Evolutionary conservation across 2,797 vertebrate species (phyloP).

Genomic region (Sebastes cheni): DNA sequence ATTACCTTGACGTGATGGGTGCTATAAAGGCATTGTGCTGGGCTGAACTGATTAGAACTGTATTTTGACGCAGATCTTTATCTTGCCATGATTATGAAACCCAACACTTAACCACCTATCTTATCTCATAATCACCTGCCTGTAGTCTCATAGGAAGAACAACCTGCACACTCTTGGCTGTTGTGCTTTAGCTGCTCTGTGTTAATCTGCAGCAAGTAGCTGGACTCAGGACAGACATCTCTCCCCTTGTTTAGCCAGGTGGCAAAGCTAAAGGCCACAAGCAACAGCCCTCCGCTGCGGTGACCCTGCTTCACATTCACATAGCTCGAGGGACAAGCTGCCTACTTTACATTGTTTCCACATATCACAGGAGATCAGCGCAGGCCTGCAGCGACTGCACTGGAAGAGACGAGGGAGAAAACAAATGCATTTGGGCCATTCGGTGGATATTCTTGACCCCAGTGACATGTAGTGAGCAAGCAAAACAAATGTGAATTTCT

Average conservation of each 20-base stretch:
- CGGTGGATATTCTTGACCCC: not conserved
- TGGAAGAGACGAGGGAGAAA: not conserved
- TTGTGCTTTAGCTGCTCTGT: conserved; percentile 10
- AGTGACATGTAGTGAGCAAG: not conserved
- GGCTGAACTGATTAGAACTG: not conserved
- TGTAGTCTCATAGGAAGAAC: not conserved
- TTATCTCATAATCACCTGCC: not conserved
- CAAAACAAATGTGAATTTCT: not conserved
- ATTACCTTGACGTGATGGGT: no score
- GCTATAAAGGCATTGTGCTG: not conserved
- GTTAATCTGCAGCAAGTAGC: conserved; percentile 27
- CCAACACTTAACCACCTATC: not conserved
- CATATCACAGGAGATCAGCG: conserved; percentile 42
- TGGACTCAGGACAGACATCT: not conserved
- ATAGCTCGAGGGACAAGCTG: conserved; percentile 41
- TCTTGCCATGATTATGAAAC: not conserved
- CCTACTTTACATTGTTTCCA: conserved; percentile 68
- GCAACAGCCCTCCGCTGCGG: conserved; percentile 9
- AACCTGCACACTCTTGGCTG: not conserved
- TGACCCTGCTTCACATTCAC: conserved; percentile 45
- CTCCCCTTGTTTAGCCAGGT: conserved; percentile 62
- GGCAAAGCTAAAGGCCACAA: conserved; percentile 68
- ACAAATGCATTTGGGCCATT: not conserved
- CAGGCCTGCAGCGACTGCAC: not conserved
- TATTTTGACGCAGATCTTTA: not conserved